Evolutionary conservation across 2,888 invertebrate species (phyloP).

Genomic region (Drosophila prolongata): DNA sequence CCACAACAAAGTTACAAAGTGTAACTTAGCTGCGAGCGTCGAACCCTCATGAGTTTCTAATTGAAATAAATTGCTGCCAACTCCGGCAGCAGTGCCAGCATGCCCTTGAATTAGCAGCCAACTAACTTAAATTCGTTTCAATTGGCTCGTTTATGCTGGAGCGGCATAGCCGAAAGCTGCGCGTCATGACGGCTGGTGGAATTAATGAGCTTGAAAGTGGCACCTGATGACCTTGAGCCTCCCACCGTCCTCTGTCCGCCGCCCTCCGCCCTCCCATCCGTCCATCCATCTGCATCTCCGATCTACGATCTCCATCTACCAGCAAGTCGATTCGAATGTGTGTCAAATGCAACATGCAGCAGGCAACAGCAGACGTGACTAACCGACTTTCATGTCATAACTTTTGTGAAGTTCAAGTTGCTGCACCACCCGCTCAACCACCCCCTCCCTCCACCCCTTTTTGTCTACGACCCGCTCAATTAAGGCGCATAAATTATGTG

Average conservation of each 20-base stretch:
- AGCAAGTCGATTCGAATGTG: slow-evolving; percentile 64
- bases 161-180: slow-evolving; percentile 51
- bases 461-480: slow-evolving; percentile 69
- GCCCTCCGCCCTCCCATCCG: slow-evolving; percentile 29
- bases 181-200: slow-evolving; percentile 50
- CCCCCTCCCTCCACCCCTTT: slow-evolving; percentile 6
- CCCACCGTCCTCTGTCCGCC: neutral
- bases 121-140: slow-evolving; percentile 69
- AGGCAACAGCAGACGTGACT: slow-evolving; percentile 69
- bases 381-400: slow-evolving; percentile 81
- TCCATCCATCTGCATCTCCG: slow-evolving; percentile 47
- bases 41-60: slow-evolving; percentile 66
- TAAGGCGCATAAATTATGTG: slow-evolving; percentile 80
- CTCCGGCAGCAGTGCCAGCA: slow-evolving; percentile 52
- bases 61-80: slow-evolving; percentile 73
- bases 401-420: slow-evolving; percentile 78
- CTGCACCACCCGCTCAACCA: slow-evolving; percentile 9
- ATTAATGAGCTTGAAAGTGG: slow-evolving; percentile 47
- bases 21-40: slow-evolving; percentile 25
- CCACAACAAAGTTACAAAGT: slow-evolving; percentile 26
- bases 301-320: neutral
- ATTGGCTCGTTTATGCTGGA: slow-evolving; percentile 59
- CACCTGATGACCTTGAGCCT: slow-evolving; percentile 33
- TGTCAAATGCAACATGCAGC: slow-evolving; percentile 78
- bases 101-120: slow-evolving; percentile 74